Conservation (phyloP, 2,888 invertebrate genomes). For the Embidobia sp. region DNA sequence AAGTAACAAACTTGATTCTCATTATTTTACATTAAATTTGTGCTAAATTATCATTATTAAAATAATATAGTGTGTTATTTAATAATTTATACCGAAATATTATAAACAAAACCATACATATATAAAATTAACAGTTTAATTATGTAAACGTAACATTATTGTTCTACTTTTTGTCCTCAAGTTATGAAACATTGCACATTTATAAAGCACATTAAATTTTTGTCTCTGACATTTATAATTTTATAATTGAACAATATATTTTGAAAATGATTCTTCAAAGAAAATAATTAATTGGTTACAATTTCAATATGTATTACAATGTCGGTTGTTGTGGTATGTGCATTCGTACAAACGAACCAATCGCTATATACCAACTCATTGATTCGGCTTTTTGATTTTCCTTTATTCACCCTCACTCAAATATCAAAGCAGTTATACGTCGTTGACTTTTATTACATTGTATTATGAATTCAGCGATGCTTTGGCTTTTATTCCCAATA, state of each 20-base stretch:
- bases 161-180: too few species aligned
- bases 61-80: too few species aligned
- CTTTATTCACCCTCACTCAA: slow-evolving; percentile 50
- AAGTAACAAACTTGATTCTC: too few species aligned
- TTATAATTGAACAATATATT: too few species aligned
- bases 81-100: too few species aligned
- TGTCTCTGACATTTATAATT: background rate
- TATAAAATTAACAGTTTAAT: too few species aligned
- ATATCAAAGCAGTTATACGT: slow-evolving; percentile 61
- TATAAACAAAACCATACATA: too few species aligned
- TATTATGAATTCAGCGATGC: slow-evolving; percentile 56
- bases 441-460: slow-evolving; percentile 66
- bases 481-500: slow-evolving; percentile 22
- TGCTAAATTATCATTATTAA: too few species aligned
- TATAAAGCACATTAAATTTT: too few species aligned
- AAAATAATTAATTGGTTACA: slow-evolving; percentile 13
- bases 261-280: background rate
- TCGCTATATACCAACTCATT: slow-evolving; percentile 36
- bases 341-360: slow-evolving; percentile 45
- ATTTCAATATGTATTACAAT: slow-evolving; percentile 11
- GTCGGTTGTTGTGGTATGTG: slow-evolving; percentile 24
- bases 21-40: too few species aligned
- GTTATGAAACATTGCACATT: too few species aligned
- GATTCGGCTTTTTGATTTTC: slow-evolving; percentile 59
- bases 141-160: too few species aligned